These are phyloP conservation scores for Lordiphosa collinella DNA, from an alignment of 1,140 invertebrate species.

Conservation along the genomic window DNA sequence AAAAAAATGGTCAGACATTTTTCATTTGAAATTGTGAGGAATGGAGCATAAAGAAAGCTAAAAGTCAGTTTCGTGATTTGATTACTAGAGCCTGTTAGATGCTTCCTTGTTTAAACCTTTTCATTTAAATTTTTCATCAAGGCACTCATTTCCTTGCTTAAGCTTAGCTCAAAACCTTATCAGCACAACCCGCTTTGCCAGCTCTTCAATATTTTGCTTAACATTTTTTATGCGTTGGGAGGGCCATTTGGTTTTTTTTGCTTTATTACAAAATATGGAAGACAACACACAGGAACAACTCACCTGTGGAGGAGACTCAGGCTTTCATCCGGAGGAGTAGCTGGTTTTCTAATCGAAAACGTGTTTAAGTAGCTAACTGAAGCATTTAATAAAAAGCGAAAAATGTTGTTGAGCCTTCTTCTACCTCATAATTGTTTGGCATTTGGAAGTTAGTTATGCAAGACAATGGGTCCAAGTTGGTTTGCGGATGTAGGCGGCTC, in stretches of 20 bases:
- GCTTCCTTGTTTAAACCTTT: too few relatives aligned
- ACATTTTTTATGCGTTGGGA: conserved; percentile 11
- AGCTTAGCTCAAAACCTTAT: conserved; percentile 43
- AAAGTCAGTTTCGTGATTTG: too few relatives aligned
- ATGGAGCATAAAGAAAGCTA: too few relatives aligned
- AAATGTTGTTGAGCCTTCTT: conserved; percentile 32
- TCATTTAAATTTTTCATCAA: too few relatives aligned
- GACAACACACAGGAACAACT: conserved; percentile 19
- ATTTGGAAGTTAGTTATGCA: conserved; percentile 40
- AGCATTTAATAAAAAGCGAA: conserved; percentile 65
- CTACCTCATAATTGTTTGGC: conserved; percentile 42
- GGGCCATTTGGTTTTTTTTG: conserved; percentile 45
- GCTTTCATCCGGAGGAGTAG: conserved; percentile 24
- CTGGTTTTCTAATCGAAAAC: conserved; percentile 70
- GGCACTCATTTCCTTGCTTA: conserved; percentile 9
- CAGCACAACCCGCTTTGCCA: conserved; percentile 42
- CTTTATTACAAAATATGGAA: conserved; percentile 55
- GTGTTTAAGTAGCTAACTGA: conserved; percentile 73
- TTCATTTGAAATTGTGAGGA: too few relatives aligned
- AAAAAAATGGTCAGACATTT: background rate
- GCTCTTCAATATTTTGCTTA: too few relatives aligned
- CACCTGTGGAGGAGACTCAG: conserved; percentile 15
- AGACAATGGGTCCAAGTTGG: conserved; percentile 15
- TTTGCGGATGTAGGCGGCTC: conserved; percentile 30
- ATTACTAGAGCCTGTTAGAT: too few relatives aligned